phyloP scores from a whole-genome alignment of 2,113 vertebrate species.

The Nerophis ophidion region DNA sequence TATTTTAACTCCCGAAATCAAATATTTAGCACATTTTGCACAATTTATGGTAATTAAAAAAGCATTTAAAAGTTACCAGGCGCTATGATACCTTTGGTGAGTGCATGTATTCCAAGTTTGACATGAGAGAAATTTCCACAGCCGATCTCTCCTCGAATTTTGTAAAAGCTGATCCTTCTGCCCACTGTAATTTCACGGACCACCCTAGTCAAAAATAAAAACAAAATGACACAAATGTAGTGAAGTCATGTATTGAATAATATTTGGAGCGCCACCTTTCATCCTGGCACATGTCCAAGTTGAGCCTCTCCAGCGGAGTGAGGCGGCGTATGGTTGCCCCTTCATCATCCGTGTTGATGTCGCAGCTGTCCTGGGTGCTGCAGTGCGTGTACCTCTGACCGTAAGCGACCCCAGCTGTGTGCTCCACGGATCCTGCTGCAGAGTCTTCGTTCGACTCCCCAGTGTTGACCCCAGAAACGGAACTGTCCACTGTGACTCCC shows the following conservation, averaged over 20 bases:
- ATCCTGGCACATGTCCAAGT: slow-evolving; percentile 89
- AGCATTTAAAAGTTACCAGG: too few species aligned
- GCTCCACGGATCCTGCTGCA: slow-evolving; percentile 23
- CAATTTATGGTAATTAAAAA: too few species aligned
- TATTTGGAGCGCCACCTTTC: slow-evolving; percentile 58
- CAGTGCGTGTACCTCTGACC: slow-evolving; percentile 67
- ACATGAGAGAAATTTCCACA: slow-evolving; percentile 98
- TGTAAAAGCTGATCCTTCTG: slow-evolving; percentile 93
- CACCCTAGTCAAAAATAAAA: slow-evolving; percentile 63
- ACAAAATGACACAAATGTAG: not conserved
- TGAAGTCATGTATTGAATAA: too few species aligned
- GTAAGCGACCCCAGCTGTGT: slow-evolving; percentile 17
- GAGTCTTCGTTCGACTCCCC: slow-evolving; percentile 40
- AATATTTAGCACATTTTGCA: too few species aligned
- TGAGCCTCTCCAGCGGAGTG: slow-evolving; percentile 87
- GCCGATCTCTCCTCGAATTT: slow-evolving; percentile 90
- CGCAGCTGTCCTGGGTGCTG: slow-evolving; percentile 78
- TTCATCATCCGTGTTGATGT: slow-evolving; percentile 74
- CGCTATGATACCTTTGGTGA: slow-evolving; percentile 82
- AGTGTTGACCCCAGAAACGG: slow-evolving; percentile 31
- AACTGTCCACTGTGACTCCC: slow-evolving; percentile 32
- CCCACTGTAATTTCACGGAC: slow-evolving; percentile 89
- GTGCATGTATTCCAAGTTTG: slow-evolving; percentile 90
- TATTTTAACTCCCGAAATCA: too few species aligned
- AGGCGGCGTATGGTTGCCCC: slow-evolving; percentile 71